Base-by-base conservation (phyloP, 2,113 vertebrate genomes). In the Struthidea cinerea region DNA sequence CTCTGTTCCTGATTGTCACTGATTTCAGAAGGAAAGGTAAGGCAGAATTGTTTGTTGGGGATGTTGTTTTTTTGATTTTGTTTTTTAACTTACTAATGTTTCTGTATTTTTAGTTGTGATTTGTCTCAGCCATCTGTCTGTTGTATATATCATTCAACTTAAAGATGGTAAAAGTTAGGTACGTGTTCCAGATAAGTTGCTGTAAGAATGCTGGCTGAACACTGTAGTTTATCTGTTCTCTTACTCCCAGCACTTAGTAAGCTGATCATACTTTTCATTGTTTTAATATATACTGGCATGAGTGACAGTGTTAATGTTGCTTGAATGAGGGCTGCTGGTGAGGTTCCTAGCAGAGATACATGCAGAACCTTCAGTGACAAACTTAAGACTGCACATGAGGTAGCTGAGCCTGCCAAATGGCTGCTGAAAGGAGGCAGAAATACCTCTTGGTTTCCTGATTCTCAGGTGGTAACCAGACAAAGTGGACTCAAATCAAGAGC, bases 1-100 rank as follows among this genome's bases (percentile, higher is more conserved):
- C 63, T 83, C 32, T 79, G 28, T 87, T 87, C 61, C 63, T 49
- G 27, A 69, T 71, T 82, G 37, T 26, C 46, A 32, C 27, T 79
- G 26, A 59, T 85, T 93, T 90, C 42, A 67, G 46, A 91, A 73
- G 55, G 74, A 91, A 59, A 84, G 71, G 68, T 93, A 93, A 94
- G 68, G 60, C 57, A 84, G 44, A 89, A 44, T 56, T 87, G 8
- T 60, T 80, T 73, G 4, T 30, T 68, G 7, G 3, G 2, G 6
- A 10, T 44, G 16, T 56, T 52, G 23, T 4, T 19, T 39, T 14
- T 87, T n/a, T 63, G 6, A 2, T 11, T 84, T 56, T 53, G 22
- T 44, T 39, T 71, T 60, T 75, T 19, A 32, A 26, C 80, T 81
- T 89, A 39, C 24, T 15, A 11, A 37, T 84, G 9, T 64, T 75